phyloP scores from a whole-genome alignment of 2,113 vertebrate genomes.

The Podarcis raffonei region DNA sequence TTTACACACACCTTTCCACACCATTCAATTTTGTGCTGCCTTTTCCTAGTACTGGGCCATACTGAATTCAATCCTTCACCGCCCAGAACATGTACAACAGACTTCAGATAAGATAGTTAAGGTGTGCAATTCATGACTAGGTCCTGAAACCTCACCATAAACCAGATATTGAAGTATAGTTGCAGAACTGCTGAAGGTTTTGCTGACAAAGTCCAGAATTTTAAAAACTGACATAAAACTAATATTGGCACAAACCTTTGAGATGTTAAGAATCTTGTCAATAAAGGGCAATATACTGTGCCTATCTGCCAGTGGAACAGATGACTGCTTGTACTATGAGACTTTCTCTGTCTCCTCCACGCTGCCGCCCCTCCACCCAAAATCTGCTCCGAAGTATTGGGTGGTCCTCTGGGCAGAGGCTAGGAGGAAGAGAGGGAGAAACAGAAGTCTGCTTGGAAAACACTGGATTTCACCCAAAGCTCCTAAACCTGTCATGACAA shows the following conservation, averaged over 20 bases:
- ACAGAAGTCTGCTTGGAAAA: neutral
- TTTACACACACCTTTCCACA: neutral
- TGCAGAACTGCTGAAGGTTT: neutral
- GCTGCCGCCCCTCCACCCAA: neutral
- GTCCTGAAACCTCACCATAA: neutral
- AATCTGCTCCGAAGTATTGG: too few species aligned
- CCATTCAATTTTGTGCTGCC: neutral
- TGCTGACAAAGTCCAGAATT: neutral
- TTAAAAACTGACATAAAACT: neutral
- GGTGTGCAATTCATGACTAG: neutral
- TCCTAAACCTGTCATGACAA: neutral
- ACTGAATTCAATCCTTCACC: neutral
- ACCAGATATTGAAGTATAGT: neutral
- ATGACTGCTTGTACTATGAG: neutral
- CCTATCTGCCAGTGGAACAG: neutral
- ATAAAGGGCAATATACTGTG: neutral
- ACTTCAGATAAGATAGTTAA: constrained; percentile 10
- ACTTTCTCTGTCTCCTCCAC: neutral
- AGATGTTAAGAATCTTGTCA: neutral
- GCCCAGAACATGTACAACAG: neutral
- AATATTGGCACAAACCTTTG: neutral
- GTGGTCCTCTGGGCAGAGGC: too few species aligned
- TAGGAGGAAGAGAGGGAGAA: too few species aligned
- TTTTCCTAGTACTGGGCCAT: neutral
- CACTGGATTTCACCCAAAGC: neutral